These are phyloP conservation scores for Parazoanthus atlanticus DNA, from an alignment of 92 coral and sea anemone species.

Conservation along the genomic window DNA sequence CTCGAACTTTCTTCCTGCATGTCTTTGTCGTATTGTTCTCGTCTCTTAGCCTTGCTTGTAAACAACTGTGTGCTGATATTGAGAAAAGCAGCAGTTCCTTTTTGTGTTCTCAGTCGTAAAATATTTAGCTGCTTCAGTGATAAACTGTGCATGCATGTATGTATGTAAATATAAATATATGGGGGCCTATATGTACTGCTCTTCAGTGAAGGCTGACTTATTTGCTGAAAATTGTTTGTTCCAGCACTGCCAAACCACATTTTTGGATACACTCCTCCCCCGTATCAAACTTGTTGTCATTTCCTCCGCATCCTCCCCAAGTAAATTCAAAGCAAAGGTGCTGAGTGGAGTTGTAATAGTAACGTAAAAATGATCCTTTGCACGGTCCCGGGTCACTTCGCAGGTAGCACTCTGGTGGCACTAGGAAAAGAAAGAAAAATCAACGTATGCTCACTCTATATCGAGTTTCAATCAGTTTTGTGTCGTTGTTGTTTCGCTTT, in stretches of 20 bases:
- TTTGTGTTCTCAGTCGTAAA: too few relatives aligned
- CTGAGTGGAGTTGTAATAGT: constrained; percentile 22
- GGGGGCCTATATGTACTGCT: neutral
- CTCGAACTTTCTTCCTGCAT: neutral
- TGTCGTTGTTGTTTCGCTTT: too few relatives aligned
- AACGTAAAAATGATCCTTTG: neutral
- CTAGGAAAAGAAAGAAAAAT: neutral
- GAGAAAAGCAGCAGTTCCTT: too few relatives aligned
- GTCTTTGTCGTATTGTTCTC: neutral
- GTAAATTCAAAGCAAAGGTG: neutral
- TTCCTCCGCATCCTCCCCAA: constrained; percentile 35
- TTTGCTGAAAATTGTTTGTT: neutral
- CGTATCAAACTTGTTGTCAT: constrained; percentile 2
- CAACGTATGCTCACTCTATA: neutral
- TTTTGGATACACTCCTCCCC: neutral
- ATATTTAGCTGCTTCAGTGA: too few relatives aligned
- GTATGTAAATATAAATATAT: too few relatives aligned
- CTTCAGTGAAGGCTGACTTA: neutral
- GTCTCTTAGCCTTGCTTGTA: neutral
- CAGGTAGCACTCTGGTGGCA: constrained; percentile 3
- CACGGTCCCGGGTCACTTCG: constrained; percentile 13
- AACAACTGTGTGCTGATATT: neutral
- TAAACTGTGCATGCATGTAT: neutral
- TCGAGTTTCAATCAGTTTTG: neutral
- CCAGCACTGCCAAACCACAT: constrained; percentile 16